Conservation (phyloP, 1,140 invertebrate species). For the Elymnias hypermnestra region DNA sequence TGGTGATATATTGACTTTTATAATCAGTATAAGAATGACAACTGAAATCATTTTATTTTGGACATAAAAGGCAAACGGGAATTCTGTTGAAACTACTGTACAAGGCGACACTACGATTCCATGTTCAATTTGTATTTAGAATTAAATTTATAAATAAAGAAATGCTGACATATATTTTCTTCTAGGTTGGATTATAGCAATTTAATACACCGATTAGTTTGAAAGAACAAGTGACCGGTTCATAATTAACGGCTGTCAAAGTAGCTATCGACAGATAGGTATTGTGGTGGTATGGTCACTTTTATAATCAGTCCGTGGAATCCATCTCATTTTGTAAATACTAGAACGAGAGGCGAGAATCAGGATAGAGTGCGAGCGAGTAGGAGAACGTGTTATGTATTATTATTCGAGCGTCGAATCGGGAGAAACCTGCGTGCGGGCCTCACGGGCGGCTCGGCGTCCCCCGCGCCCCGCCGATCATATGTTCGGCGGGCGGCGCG, state of each 20-base stretch:
- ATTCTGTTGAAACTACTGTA: too few species aligned
- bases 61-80: too few species aligned
- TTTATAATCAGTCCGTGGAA: conserved; percentile 33
- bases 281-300: conserved; percentile 23
- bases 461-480: conserved; percentile 59
- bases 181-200: background rate
- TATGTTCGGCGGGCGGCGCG: conserved; percentile 60
- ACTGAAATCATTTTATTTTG: too few species aligned
- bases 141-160: too few species aligned
- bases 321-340: conserved; percentile 63
- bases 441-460: conserved; percentile 52
- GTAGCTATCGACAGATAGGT: conserved; percentile 18
- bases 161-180: too few species aligned
- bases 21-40: too few species aligned
- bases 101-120: too few species aligned
- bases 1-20: too few species aligned
- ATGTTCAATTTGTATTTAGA: too few species aligned
- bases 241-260: conserved; percentile 19
- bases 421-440: conserved; percentile 75
- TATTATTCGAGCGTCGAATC: conserved; percentile 67
- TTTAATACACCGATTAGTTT: background rate
- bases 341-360: conserved; percentile 47
- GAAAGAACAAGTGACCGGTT: conserved; percentile 13
- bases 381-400: conserved; percentile 62
- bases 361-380: conserved; percentile 48